Base-by-base conservation (phyloP, 2,797 vertebrate genomes). In the Knipowitschia caucasica region DNA sequence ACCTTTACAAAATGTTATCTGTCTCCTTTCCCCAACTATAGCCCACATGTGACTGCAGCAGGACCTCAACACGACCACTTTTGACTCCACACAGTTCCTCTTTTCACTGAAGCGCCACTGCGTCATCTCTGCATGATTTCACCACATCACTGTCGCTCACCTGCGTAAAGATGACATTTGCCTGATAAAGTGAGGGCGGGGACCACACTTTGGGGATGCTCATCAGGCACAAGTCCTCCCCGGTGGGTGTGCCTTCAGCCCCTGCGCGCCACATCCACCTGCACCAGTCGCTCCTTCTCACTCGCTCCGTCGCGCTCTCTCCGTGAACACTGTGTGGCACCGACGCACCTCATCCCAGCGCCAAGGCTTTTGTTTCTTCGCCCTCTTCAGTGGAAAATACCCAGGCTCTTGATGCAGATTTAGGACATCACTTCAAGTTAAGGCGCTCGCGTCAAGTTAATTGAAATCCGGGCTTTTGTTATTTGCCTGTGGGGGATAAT, bases 221-320 rank as follows among this genome's bases (percentile, higher is more conserved):
- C 84, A 44, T n/a, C 15, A 90, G 90, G 89, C 90, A 82, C 71
- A 73, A 77, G 80, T 81, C 87, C 88, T 84, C 89, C 90, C 84
- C 75, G 76, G 66, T 81, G 83, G 85, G 86, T 89, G 89, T 89
- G 87, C 86, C 81, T 68, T 74, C 68, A 77, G 49, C 7, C 67
- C 44, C 56, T n/a, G 51, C 67, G 50, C 68, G 69, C 72, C 72
- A 73, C 69, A 77, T 90, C 90, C 89, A 91, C 90, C 90, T 91
- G 90, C 86, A 78, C 53, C 50, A 67, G 64, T 69, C 68, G 65
- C 76, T 62, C 52, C 57, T 34, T 67, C 23, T 61, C 73, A 62
- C 71, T 62, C 46, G 34, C 51, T 36, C 59, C 50, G 55, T 57
- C 45, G 7, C 29, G 33, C 26, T 11, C 25, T 50, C 73, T 75